Percentiles rank a stretch among this genome's conserved stretches.
Evolutionary conservation across 2,113 vertebrate genomes (phyloP).

Genomic region (Apodemus speciosus): DNA sequence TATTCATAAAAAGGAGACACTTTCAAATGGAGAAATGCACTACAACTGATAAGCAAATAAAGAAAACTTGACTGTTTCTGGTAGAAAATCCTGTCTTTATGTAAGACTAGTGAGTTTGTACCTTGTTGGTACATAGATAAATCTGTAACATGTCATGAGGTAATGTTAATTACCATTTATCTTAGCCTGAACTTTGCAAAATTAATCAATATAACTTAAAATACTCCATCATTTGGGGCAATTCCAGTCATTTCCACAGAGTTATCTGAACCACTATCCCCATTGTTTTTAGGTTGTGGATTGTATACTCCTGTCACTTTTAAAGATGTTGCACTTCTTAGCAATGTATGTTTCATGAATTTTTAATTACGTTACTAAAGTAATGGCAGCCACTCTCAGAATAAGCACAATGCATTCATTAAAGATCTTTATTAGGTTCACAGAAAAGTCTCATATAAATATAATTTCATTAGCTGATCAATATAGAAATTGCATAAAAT

Average conservation of each 20-base stretch:
- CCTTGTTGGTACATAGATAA: neutral
- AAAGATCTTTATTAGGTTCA: neutral
- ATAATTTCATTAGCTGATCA: conserved; percentile 55
- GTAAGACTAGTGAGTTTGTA: rapidly evolving
- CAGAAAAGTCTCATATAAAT: neutral
- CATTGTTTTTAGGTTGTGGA: conserved; percentile 21
- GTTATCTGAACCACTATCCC: neutral
- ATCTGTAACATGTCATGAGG: neutral
- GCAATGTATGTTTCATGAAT: neutral
- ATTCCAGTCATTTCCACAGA: conserved; percentile 32
- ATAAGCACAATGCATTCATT: neutral
- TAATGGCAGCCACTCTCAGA: neutral
- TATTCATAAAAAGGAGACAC: neutral
- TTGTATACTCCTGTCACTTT: conserved; percentile 39
- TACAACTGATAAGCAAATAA: neutral
- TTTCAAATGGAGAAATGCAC: neutral
- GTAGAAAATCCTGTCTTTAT: neutral
- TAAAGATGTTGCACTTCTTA: conserved; percentile 11
- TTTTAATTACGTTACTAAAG: neutral
- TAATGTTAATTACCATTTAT: neutral
- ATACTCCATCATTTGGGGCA: neutral
- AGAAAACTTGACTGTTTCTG: neutral
- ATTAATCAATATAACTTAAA: neutral
- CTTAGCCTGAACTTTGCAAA: neutral
- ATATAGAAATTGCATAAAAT: neutral